Percentiles rank a stretch among this genome's conserved stretches.
Evolutionary conservation across 2,888 invertebrate species (phyloP).

Genomic region (Ganaspis brasiliensis): DNA sequence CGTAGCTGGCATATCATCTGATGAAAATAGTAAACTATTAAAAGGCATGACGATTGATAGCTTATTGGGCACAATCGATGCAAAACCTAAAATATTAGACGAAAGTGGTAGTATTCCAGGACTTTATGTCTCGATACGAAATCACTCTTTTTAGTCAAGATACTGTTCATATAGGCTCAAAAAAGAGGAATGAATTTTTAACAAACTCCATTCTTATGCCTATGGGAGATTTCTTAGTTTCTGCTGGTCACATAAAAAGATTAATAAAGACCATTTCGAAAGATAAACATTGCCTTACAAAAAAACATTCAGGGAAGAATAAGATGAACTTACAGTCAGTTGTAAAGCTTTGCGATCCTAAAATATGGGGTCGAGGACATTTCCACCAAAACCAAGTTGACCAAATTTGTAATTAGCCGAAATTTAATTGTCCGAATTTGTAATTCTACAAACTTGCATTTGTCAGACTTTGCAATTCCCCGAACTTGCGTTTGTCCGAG

Average conservation of each 20-base stretch:
- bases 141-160: slow-evolving; percentile 57
- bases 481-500: no score
- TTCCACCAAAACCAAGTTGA: no score
- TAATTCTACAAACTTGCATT: no score
- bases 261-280: slow-evolving; percentile 24
- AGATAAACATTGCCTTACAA: slow-evolving; percentile 27
- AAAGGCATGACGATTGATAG: slow-evolving; percentile 60
- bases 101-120: slow-evolving; percentile 28
- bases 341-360: slow-evolving; percentile 57
- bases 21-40: slow-evolving; percentile 62
- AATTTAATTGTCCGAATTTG: no score
- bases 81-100: slow-evolving; percentile 44
- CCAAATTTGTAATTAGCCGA: no score
- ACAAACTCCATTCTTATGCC: slow-evolving; percentile 56
- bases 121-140: slow-evolving; percentile 7
- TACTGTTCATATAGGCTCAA: slow-evolving; percentile 63
- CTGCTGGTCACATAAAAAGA: slow-evolving; percentile 54
- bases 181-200: slow-evolving; percentile 60
- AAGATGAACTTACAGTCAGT: slow-evolving; percentile 50
- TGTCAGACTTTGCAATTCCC: no score
- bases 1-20: slow-evolving; percentile 61
- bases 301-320: slow-evolving; percentile 57
- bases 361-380: no score
- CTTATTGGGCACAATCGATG: slow-evolving; percentile 46
- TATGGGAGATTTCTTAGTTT: slow-evolving; percentile 52